Evolutionary conservation across 2,113 vertebrate genomes (phyloP), one percentile per base, ranked within the genome.

Genomic region (Bolborhynchus lineola): DNA sequence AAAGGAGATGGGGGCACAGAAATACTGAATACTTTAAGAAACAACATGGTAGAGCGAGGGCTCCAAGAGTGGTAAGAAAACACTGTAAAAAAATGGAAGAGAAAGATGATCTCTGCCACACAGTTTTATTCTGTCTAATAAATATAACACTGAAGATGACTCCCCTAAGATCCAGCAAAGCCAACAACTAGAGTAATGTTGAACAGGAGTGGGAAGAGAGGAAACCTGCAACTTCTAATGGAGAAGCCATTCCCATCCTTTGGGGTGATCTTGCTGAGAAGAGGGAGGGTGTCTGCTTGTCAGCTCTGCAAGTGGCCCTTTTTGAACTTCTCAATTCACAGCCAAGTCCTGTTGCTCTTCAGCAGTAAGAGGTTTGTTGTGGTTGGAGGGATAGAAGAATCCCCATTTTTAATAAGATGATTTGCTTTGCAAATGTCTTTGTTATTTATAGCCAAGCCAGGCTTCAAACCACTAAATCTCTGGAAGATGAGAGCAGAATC

Each of bases 151-250:
- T 50, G 83, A 89, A 87, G 78, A 77, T 62, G 76, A 95, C 94
- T 96, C 96, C 96, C 95, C n/a, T 50, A 87, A 92, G 95, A 85
- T 46, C 44, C 29, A 62, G 70, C 41, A 79, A 60, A 93, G 96
- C 96, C 94, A 94, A 70, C 69, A 82, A 96, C 80, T 23, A 91
- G 77, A 82, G 78, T 86, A 89, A 91, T 89, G 81, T 76, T 96
- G 88, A 96, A 72, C 88, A 82, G 83, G 84, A 94, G 63, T 82
- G 88, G 93, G 74, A 92, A 92, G 78, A 96, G 83, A 94, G 83
- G 96, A 97, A 97, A 95, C 94, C 96, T 93, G 81, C 92, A 92
- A 96, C 94, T 95, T 95, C 93, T 96, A 97, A 97, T 96, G 95
- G 94, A 97, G 93, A 96, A 95, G 93, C 96, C 95, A 96, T 96